phyloP scores from a whole-genome alignment of 2,888 invertebrate species.

The Cylloceria caligata region DNA sequence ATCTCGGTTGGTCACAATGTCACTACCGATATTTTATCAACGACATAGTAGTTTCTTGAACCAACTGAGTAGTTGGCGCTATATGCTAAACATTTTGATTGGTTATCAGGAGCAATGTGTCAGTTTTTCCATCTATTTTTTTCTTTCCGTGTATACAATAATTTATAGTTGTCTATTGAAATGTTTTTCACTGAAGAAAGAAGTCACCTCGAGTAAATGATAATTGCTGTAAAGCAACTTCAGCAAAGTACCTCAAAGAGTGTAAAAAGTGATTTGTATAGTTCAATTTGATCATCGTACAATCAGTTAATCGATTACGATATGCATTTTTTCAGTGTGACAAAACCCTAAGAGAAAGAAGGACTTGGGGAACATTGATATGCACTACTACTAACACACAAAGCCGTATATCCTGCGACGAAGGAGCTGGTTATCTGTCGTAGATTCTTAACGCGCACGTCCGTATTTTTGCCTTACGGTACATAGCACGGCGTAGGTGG shows the following conservation, averaged over 20 bases:
- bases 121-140: too few species aligned
- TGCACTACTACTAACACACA: slow-evolving; percentile 6
- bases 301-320: background rate
- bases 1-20: too few species aligned
- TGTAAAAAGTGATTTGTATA: background rate
- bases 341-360: slow-evolving; percentile 8
- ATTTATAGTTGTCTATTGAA: too few species aligned
- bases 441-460: background rate
- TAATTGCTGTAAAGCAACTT: background rate
- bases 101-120: too few species aligned
- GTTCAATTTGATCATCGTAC: background rate
- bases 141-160: too few species aligned
- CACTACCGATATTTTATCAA: too few species aligned
- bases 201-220: too few species aligned
- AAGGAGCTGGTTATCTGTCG: slow-evolving; percentile 32
- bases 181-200: background rate
- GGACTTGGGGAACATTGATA: slow-evolving; percentile 4
- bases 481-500: background rate
- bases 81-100: too few species aligned
- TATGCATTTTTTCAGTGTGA: slow-evolving; percentile 9
- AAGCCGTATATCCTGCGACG: slow-evolving; percentile 34
- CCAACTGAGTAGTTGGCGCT: too few species aligned
- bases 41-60: too few species aligned
- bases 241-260: background rate
- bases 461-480: slow-evolving; percentile 19